Conservation (phyloP, 1,140 invertebrate genomes). For the Plodia interpunctella region DNA sequence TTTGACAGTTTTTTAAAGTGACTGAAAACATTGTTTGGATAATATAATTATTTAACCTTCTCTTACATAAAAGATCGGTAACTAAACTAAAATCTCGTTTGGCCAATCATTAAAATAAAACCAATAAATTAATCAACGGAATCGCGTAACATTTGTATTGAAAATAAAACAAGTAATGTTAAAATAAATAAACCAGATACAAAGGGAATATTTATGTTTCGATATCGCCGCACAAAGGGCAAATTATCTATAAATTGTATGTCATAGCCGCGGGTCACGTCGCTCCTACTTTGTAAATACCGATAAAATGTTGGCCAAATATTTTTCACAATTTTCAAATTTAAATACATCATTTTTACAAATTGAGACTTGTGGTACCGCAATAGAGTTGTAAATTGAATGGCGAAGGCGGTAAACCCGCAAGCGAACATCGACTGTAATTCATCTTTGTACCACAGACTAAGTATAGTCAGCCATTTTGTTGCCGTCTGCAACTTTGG, state of each 20-base stretch:
- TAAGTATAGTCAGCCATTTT: background rate
- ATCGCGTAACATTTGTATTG: background rate
- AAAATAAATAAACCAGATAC: background rate
- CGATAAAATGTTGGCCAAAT: conserved; percentile 4
- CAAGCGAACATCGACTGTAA: conserved; percentile 2
- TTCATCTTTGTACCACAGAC: background rate
- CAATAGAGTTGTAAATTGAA: background rate
- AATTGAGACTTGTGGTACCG: background rate
- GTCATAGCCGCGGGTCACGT: background rate
- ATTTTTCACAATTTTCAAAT: conserved; percentile 5
- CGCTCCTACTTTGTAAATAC: conserved; percentile 3
- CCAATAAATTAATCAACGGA: no score
- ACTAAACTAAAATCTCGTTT: no score
- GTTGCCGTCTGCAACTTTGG: background rate
- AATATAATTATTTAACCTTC: no score
- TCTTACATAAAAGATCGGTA: no score
- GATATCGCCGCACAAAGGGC: background rate
- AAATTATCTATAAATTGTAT: background rate
- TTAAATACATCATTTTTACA: background rate
- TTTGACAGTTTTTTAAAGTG: no score
- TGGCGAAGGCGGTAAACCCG: background rate
- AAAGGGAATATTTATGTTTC: background rate
- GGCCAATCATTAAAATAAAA: no score
- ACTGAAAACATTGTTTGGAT: no score
- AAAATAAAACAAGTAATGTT: background rate